Base-by-base conservation (phyloP, 2,888 invertebrate species). In the Xylota segnis region DNA sequence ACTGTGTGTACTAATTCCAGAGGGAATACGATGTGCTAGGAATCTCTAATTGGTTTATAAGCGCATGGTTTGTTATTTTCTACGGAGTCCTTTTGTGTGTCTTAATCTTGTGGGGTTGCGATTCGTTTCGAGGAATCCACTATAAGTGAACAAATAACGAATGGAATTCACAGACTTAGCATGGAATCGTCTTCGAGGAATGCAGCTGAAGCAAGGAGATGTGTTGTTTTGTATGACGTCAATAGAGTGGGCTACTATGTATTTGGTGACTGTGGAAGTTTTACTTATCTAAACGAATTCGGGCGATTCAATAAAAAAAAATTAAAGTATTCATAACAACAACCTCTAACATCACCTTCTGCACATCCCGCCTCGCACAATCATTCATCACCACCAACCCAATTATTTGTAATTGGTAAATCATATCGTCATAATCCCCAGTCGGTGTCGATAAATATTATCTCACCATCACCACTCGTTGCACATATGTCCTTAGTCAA, bases 11-110 rank as follows among this genome's bases (percentile, higher is more conserved):
- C 18, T 47, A 47, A 10, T 47, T 47, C 47, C 47, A 18, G 9
- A 7, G 50, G 23, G 50, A 12, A 14, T 3, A 45, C 23, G 23
- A 50, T 50, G 50, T 50, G 50, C 50, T 12, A 23, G 50, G 50
- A 50, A 50, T 50, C 23, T 50, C 10, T 50, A 50, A 50, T 50
- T 50, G 23, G 23, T 50, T 50, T 50, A 50, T 50, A 50, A 50
- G 18, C 18, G 9, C 10, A 23, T 23, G 23, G 50, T 50, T 50
- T 9, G 50, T 50, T 50, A 2, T 50, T 50, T 50, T 23, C 12
- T 23, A 1, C 16, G 3, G 47, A 50, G 50, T 50, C 23, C 23
- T 45, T 16, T 4, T 10, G 5, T 45, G 50, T 50, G 23, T 50
- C 50, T 50, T 50, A 50, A 50, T 50, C 50, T 50, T 50, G 18